phyloP scores from a whole-genome alignment of 2,888 invertebrate genomes.

The Apodemia zela region DNA sequence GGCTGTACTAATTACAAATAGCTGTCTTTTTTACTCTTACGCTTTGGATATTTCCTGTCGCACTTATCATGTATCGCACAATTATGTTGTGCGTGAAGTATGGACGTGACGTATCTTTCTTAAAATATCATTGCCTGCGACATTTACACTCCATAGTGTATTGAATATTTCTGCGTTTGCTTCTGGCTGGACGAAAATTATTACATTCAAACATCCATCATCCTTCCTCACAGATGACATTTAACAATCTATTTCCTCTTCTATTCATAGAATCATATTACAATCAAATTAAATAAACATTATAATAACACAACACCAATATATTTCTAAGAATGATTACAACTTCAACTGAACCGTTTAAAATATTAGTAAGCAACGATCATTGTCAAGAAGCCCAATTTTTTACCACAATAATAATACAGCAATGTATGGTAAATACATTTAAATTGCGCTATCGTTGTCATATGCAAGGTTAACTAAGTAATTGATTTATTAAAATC shows the following conservation, averaged over 20 bases:
- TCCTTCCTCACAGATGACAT: not conserved
- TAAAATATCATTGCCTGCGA: too few relatives aligned
- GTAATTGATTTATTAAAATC: not conserved
- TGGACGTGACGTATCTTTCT: too few relatives aligned
- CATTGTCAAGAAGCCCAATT: not conserved
- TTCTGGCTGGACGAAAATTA: too few relatives aligned
- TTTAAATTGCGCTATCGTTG: not conserved
- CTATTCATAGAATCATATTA: conserved; percentile 4
- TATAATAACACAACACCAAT: not conserved
- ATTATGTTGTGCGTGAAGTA: too few relatives aligned
- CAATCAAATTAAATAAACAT: conserved; percentile 5
- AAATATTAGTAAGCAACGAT: not conserved
- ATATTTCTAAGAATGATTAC: not conserved
- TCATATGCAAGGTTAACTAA: not conserved
- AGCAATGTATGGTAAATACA: not conserved
- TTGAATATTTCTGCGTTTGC: too few relatives aligned
- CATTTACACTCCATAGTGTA: too few relatives aligned
- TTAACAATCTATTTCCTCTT: conserved; percentile 6
- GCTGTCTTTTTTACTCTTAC: too few relatives aligned
- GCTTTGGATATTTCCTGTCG: too few relatives aligned
- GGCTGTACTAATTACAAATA: too few relatives aligned
- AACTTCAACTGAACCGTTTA: not conserved
- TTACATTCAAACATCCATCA: not conserved
- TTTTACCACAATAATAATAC: not conserved
- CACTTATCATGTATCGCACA: too few relatives aligned